phyloP scores from a whole-genome alignment of 2,113 vertebrate genomes.

The Nothocercus julius region DNA sequence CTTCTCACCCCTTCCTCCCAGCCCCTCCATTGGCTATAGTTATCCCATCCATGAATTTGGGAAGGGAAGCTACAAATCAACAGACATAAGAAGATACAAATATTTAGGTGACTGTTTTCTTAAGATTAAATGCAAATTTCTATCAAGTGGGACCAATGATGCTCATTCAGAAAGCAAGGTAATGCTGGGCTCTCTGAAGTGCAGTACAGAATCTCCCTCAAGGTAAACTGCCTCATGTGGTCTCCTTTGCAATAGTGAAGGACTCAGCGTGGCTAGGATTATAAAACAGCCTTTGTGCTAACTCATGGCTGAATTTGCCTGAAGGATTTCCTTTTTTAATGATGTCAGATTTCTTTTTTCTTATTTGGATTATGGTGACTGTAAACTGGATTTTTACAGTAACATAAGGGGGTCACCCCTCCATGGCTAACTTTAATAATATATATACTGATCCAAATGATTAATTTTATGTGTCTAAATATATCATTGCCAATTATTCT shows the following conservation, averaged over 20 bases:
- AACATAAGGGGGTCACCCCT: neutral
- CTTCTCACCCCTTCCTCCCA: neutral
- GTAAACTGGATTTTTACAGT: neutral
- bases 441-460: neutral
- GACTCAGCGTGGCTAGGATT: neutral
- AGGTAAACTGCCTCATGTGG: neutral
- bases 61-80: neutral
- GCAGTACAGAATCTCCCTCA: neutral
- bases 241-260: neutral
- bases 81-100: neutral
- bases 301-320: neutral
- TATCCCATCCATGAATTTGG: neutral
- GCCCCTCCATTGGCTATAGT: neutral
- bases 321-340: neutral
- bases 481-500: neutral
- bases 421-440: neutral
- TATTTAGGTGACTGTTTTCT: neutral
- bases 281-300: neutral
- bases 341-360: neutral
- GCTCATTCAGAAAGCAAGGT: neutral
- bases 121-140: neutral
- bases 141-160: neutral
- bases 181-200: neutral
- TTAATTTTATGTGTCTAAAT: neutral
- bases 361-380: neutral